Evolutionary conservation across 64 coral and sea anemone species (phyloP), one percentile per base, ranked within the genome.

Genomic region (Platygyra sinensis): DNA sequence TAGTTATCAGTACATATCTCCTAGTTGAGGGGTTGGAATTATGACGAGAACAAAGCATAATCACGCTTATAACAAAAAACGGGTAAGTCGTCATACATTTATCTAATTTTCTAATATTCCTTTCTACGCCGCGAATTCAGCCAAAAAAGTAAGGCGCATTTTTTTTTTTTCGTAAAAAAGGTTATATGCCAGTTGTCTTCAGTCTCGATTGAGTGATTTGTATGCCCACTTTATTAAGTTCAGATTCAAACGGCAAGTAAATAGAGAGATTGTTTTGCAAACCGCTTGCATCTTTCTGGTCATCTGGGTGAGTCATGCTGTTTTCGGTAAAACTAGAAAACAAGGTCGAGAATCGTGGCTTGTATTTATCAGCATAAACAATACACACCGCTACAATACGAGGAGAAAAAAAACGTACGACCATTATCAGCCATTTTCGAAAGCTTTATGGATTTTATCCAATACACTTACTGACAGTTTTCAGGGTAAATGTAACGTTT

Each of bases 241-340:
- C 15, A 18, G 29, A 30, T 85, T 71, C 81, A 85, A 85, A 85
- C 81, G 51, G 50, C n/a, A 85, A 29, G 20, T 49, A 52, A 69
- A 51, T 82, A 85, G 8, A 6, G 20, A 10, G 10, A 16, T 85
- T 72, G 81, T 72, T 71, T 51, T 72, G 39, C 22, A 51, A 71
- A 49, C 22, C 25, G 5, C 63, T 46, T 38, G 62, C 31, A 85
- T 38, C 22, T 50, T 51, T 69, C 61, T 72, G 36, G 81, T 85
- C 63, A n/a, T 38, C 20, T 63, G 29, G 80, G 39, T 32, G 32
- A 22, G 62, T 27, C 81, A 19, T 51, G 81, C 81, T 85, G 81
- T 69, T 72, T 38, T 71, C 8, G 31, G 62, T 28, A 50, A 20
- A 65, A 69, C 65, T n/a, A 69, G 19, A 69, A 85, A 28, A 65